These are phyloP conservation scores for Potamilus streckersoni DNA, from an alignment of 1,140 invertebrate species.

Conservation along the genomic window DNA sequence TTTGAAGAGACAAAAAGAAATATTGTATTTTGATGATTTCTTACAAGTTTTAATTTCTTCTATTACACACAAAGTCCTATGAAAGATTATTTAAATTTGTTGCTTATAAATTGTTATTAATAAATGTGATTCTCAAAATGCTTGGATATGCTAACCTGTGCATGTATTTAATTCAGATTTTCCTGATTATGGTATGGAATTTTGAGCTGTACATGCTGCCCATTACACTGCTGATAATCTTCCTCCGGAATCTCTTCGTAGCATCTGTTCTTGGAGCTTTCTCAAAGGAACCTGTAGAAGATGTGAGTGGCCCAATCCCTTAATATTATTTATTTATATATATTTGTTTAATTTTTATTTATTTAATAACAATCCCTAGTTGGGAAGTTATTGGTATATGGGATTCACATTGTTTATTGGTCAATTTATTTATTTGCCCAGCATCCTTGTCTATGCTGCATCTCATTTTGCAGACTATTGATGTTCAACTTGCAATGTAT, in stretches of 20 bases:
- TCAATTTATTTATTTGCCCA: background rate
- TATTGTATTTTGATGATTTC: too few species aligned
- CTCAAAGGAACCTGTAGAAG: slow-evolving; percentile 47
- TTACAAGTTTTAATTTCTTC: too few species aligned
- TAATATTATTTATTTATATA: background rate
- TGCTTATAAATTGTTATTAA: background rate
- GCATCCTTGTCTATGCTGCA: background rate
- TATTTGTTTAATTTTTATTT: background rate
- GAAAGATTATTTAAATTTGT: background rate
- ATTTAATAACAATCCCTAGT: background rate
- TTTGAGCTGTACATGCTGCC: slow-evolving; percentile 68
- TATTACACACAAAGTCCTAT: too few species aligned
- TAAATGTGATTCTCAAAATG: background rate
- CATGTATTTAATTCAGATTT: slow-evolving; percentile 52
- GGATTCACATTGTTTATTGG: background rate
- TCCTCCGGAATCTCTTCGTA: slow-evolving; percentile 58
- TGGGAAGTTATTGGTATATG: background rate
- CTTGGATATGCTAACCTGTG: background rate
- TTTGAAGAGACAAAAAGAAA: too few species aligned
- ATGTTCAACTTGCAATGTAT: too few species aligned
- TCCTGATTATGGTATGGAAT: slow-evolving; percentile 62
- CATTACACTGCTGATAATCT: slow-evolving; percentile 58
- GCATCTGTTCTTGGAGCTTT: slow-evolving; percentile 47
- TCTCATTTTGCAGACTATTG: background rate
- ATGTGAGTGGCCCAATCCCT: slow-evolving; percentile 42